Percentiles rank a stretch among this genome's conserved stretches.
These are phyloP conservation scores for Hemiprocne comata DNA, from an alignment of 2,113 vertebrate species.

Conservation along the genomic window DNA sequence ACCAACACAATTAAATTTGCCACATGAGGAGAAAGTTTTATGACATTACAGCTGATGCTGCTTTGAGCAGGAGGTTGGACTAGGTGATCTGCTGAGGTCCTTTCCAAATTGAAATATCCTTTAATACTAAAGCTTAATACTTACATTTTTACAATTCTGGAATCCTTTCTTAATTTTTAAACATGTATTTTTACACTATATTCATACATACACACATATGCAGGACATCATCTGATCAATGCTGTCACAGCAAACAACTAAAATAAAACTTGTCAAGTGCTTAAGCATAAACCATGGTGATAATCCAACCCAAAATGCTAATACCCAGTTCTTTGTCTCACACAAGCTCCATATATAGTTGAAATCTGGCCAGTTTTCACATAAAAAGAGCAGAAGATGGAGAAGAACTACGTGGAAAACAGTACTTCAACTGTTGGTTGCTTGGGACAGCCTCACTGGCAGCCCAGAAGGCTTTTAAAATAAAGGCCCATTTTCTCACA, in stretches of 20 bases:
- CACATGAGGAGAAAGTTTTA: not conserved
- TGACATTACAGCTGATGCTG: not conserved
- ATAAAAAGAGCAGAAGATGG: not conserved
- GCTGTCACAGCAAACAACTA: not conserved
- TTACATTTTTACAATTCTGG: not conserved
- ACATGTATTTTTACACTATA: not conserved
- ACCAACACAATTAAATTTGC: not conserved
- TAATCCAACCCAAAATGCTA: not conserved
- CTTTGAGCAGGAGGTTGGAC: not conserved
- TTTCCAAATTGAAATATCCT: not conserved
- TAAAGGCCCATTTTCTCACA: not conserved
- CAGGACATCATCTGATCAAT: not conserved
- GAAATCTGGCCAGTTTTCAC: not conserved
- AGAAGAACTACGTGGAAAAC: not conserved
- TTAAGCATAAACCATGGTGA: not conserved
- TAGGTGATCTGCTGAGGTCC: not conserved
- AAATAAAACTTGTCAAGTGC: not conserved
- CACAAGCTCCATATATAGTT: not conserved
- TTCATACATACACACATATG: not conserved
- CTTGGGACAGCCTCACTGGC: not conserved
- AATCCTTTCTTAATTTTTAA: not conserved
- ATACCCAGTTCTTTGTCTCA: not conserved
- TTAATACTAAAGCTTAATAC: not conserved
- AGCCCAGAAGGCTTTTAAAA: not conserved
- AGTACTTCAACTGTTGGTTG: not conserved